Conservation (phyloP, 1,140 invertebrate species). For the Leguminivora glycinivorella region DNA sequence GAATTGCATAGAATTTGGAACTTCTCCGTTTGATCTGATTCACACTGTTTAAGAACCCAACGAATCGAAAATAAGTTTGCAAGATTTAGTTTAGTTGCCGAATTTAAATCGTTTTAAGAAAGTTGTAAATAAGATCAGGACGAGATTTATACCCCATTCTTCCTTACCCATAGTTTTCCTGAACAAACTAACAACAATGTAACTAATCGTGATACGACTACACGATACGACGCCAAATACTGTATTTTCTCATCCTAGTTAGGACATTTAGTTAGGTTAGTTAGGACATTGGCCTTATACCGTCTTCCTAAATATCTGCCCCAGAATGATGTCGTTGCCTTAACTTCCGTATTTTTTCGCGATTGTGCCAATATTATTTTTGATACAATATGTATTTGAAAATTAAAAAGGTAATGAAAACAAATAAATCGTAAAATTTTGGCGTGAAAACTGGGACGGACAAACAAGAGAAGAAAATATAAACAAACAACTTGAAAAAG, state of each 20-base stretch:
- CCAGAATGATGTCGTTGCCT: slow-evolving; percentile 40
- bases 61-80: too few species aligned
- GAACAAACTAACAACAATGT: too few species aligned
- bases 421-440: neutral
- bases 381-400: neutral
- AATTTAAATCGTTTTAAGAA: too few species aligned
- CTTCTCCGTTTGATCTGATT: too few species aligned
- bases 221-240: too few species aligned
- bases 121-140: too few species aligned
- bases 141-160: too few species aligned
- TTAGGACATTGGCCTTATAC: neutral
- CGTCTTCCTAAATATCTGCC: slow-evolving; percentile 21
- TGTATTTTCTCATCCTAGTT: neutral
- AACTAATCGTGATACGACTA: too few species aligned
- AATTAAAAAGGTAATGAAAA: neutral
- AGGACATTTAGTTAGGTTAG: neutral
- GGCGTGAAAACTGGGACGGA: neutral
- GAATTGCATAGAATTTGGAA: too few species aligned
- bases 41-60: too few species aligned
- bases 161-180: too few species aligned
- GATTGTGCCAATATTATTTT: slow-evolving; percentile 27
- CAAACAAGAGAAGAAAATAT: neutral
- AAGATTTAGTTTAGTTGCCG: too few species aligned
- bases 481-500: neutral
- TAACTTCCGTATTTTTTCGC: neutral